Evolutionary conservation across 2,113 vertebrate species (phyloP), one percentile per base, ranked within the genome.

Genomic region (Globicephala melas): DNA sequence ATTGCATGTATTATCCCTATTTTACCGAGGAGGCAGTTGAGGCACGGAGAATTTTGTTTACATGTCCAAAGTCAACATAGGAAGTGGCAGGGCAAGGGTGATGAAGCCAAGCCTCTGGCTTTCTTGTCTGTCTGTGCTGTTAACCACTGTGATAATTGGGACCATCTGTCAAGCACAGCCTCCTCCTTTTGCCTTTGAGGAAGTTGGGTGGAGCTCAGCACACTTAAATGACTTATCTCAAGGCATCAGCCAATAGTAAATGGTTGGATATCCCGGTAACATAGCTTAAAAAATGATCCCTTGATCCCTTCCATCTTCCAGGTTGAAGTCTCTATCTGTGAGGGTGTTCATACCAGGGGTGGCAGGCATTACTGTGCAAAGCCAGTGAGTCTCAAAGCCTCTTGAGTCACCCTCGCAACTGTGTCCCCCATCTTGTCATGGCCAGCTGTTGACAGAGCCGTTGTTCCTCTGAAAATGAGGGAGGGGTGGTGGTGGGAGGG

Each of bases 381-480:
- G 26, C 62, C 36, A 17, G 26, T 3, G 33, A 20, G 14, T 38
- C 80, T 36, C 44, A 12, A 12, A 53, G 79, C 94, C 96, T 97
- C 65, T 3, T 71, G 79, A 89, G 68, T 96, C 73, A 13, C 65
- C 80, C 95, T 91, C 70, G 80, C 28, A 58, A 81, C 68, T 82
- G 73, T 53, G 74, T 93, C 55, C 38, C 93, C 95, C 50, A 28
- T 95, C 84, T 98, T 96, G 80, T 74, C 21, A 1, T 23, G 67
- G 5, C 96, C 94, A 55, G 28, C 96, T 96, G 91, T 91, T 94
- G 79, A 92, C 83, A 94, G 83, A 95, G 91, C 93, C 97, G 96
- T 96, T 98, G 96, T 97, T 97, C 91, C 36, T 92, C n/a, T 95
- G 88, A 96, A 98, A 98, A 98, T 91, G 81, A 97, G 96, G 79